Percentiles rank a stretch among this genome's conserved stretches.
Conservation (phyloP, 2,113 vertebrate species). For the Lontra canadensis region DNA sequence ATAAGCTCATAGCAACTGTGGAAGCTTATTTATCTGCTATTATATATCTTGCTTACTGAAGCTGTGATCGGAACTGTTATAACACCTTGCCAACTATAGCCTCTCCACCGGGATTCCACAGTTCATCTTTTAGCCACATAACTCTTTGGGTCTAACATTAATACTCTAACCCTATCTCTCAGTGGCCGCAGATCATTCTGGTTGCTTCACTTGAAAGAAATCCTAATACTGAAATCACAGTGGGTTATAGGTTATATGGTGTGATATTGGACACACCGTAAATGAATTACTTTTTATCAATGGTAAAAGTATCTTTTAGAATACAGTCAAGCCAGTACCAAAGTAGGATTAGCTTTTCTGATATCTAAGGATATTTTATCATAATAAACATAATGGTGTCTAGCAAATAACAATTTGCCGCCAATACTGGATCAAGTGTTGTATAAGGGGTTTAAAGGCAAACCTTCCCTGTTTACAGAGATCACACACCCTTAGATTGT, state of each 20-base stretch:
- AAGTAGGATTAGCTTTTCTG: background rate
- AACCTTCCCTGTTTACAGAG: background rate
- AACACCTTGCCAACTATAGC: background rate
- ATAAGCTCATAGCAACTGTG: background rate
- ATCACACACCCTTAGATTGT: background rate
- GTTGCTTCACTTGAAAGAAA: background rate
- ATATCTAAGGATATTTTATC: background rate
- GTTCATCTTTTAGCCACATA: background rate
- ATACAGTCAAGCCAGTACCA: background rate
- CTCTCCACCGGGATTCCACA: background rate
- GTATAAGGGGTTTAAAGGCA: background rate
- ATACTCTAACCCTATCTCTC: background rate
- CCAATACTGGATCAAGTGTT: background rate
- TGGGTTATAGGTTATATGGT: background rate
- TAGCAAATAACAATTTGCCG: background rate
- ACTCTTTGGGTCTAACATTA: background rate
- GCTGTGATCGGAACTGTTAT: background rate
- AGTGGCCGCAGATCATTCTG: background rate
- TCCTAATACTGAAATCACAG: background rate
- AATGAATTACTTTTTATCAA: background rate
- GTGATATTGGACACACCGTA: background rate
- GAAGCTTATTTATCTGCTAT: background rate
- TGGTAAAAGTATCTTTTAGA: slow-evolving; percentile 2
- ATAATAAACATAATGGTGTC: background rate
- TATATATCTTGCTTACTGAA: background rate